Conservation (phyloP, 2,113 vertebrate species). For the Todiramphus saurophagus region DNA sequence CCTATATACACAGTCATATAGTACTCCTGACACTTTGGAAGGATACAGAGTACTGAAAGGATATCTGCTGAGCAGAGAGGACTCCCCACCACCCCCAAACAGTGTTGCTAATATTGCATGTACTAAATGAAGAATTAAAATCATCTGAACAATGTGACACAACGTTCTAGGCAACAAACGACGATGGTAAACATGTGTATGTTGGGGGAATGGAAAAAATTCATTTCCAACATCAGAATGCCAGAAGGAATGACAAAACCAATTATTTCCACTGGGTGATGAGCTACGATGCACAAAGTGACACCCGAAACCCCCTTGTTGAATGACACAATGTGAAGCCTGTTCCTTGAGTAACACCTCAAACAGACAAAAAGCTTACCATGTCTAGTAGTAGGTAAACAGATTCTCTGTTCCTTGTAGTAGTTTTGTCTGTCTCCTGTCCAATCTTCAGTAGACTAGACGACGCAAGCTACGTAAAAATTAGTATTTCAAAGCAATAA, state of each 20-base stretch:
- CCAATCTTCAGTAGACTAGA: constrained; percentile 98
- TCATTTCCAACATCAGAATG: background rate
- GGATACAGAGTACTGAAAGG: background rate
- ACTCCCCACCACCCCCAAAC: background rate
- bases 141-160: background rate
- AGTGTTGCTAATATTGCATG: background rate
- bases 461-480: constrained; percentile 86
- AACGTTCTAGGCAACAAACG: background rate
- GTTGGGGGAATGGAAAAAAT: background rate
- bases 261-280: background rate
- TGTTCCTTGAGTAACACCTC: background rate
- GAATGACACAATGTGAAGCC: background rate
- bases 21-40: background rate
- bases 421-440: constrained; percentile 97
- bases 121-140: background rate
- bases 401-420: constrained; percentile 96
- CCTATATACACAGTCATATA: accelerated
- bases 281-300: background rate
- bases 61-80: background rate
- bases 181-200: background rate
- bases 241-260: background rate
- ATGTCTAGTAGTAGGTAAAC: constrained; percentile 98
- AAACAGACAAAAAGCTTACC: constrained; percentile 76
- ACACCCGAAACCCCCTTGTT: background rate
- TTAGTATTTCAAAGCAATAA: background rate